These are phyloP conservation scores for Drosophila antonietae DNA, from an alignment of 2,888 invertebrate genomes.

Conservation along the genomic window DNA sequence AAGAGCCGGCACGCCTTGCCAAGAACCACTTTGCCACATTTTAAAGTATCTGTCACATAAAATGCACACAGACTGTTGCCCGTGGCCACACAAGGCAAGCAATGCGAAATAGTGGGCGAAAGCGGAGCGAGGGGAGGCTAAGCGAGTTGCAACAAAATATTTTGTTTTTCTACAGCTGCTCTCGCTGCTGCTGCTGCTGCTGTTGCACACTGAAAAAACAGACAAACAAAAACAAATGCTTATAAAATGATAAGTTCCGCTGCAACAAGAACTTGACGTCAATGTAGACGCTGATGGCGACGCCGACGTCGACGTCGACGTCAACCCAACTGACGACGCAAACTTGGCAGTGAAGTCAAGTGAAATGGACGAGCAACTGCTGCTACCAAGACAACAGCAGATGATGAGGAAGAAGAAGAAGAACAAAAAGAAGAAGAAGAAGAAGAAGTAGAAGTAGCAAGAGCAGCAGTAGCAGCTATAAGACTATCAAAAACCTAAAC, in stretches of 20 bases:
- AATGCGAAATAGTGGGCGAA: background rate
- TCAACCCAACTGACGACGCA: constrained; percentile 30
- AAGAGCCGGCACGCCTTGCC: constrained; percentile 33
- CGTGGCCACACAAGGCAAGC: constrained; percentile 24
- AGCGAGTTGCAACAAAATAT: constrained; percentile 75
- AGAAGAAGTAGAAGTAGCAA: background rate
- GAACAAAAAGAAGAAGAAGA: background rate
- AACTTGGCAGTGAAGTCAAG: constrained; percentile 70
- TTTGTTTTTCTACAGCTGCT: constrained; percentile 61
- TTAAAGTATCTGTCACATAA: constrained; percentile 76
- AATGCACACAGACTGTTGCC: constrained; percentile 54
- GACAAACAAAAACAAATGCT: constrained; percentile 62
- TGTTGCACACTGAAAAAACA: constrained; percentile 43
- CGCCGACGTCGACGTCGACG: constrained; percentile 10
- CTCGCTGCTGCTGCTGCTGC: constrained; percentile 27
- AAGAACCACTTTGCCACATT: constrained; percentile 72
- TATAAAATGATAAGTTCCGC: constrained; percentile 73
- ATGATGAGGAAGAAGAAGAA: background rate
- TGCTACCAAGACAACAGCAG: constrained; percentile 25
- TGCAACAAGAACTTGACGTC: constrained; percentile 36
- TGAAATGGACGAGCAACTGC: constrained; percentile 58
- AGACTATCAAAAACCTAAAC: constrained; percentile 23
- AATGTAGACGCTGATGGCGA: constrained; percentile 8
- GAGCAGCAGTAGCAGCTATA: constrained; percentile 10
- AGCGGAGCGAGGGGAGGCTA: constrained; percentile 4